Conservation (phyloP, 2,888 invertebrate species). For the Laspeyria flexula region DNA sequence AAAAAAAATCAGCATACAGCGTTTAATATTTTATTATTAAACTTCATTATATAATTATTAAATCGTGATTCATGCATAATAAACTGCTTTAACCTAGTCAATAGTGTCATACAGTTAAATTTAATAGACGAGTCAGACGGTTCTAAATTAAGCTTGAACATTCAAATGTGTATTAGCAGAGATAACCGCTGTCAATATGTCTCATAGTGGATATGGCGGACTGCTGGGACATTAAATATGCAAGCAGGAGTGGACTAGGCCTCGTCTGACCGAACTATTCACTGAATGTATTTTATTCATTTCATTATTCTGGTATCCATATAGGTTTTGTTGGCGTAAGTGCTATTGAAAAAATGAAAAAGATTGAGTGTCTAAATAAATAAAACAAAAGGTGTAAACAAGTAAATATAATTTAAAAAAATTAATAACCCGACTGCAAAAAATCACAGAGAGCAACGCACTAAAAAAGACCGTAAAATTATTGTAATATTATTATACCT, state of each 20-base stretch:
- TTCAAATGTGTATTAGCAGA: slow-evolving; percentile 42
- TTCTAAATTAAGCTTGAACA: slow-evolving; percentile 39
- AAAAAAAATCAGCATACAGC: too few relatives aligned
- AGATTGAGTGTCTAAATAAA: not conserved
- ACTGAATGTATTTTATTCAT: slow-evolving; percentile 48
- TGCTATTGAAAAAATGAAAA: slow-evolving; percentile 14
- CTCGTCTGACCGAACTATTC: slow-evolving; percentile 37
- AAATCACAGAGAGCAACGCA: too few relatives aligned
- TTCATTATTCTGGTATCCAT: slow-evolving; percentile 24
- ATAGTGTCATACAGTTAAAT: slow-evolving; percentile 8
- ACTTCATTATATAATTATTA: too few relatives aligned
- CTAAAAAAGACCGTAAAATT: too few relatives aligned
- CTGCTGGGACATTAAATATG: slow-evolving; percentile 50
- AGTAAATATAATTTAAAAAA: too few relatives aligned
- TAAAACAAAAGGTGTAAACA: too few relatives aligned
- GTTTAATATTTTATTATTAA: too few relatives aligned
- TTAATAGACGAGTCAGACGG: slow-evolving; percentile 15
- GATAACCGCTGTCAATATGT: slow-evolving; percentile 56
- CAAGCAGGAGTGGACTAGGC: slow-evolving; percentile 34
- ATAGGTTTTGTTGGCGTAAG: slow-evolving; percentile 14
- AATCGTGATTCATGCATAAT: not conserved
- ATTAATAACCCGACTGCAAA: too few relatives aligned
- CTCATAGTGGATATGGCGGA: slow-evolving; percentile 41
- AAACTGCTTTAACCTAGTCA: not conserved
- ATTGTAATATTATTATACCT: too few relatives aligned